These are phyloP conservation scores for Anguilla megastoma DNA, from an alignment of 2,797 vertebrate species.

Conservation along the genomic window DNA sequence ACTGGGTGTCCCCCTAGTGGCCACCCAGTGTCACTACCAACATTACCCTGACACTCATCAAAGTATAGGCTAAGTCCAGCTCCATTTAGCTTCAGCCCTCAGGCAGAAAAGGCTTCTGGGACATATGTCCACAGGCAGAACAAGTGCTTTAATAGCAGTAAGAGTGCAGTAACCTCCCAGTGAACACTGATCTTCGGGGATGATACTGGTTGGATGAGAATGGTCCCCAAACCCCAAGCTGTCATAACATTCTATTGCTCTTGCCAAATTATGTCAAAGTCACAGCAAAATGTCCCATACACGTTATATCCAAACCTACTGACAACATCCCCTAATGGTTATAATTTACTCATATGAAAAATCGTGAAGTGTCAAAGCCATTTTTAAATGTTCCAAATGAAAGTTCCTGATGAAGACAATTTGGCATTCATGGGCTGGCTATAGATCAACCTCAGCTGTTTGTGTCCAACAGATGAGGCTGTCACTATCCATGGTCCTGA, in stretches of 20 bases:
- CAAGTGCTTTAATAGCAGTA: not conserved
- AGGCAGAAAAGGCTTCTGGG: not conserved
- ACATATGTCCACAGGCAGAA: not conserved
- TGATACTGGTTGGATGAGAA: not conserved
- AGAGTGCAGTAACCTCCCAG: not conserved
- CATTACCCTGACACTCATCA: not conserved
- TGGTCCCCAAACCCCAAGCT: not conserved
- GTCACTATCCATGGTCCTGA: not conserved
- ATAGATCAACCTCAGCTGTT: not conserved
- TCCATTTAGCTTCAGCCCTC: not conserved
- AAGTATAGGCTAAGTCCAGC: not conserved
- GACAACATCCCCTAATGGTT: not conserved
- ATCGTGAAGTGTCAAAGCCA: not conserved
- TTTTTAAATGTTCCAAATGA: not conserved
- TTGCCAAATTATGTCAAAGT: not conserved
- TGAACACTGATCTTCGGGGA: not conserved
- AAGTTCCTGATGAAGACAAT: not conserved
- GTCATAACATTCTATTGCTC: not conserved
- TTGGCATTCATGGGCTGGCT: not conserved
- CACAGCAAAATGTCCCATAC: not conserved
- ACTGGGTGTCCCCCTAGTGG: not conserved
- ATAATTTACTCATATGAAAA: not conserved
- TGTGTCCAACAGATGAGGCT: not conserved
- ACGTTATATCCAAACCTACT: not conserved
- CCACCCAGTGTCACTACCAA: not conserved